These are phyloP conservation scores for Aurelia sp. DNA, from an alignment of 30 jellyfish, hydroid and myxozoan species.

Conservation along the genomic window DNA sequence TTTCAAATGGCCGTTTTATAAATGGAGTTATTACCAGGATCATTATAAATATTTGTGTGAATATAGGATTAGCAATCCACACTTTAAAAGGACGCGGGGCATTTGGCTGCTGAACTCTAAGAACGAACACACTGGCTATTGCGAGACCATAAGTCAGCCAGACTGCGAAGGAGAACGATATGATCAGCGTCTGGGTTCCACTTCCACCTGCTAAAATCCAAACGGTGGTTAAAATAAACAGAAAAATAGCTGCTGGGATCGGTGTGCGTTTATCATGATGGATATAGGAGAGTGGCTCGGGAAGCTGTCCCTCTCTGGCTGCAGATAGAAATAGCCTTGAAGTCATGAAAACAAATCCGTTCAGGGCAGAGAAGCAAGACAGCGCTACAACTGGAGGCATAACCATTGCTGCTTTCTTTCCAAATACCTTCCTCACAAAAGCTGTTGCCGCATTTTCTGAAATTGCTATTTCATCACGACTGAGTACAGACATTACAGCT, in stretches of 20 bases:
- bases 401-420: constrained; percentile 35
- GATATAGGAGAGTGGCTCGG: constrained; percentile 56
- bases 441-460: constrained; percentile 64
- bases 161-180: neutral
- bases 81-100: constrained; percentile 40
- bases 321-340: constrained; percentile 59
- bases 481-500: constrained; percentile 50
- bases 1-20: constrained; percentile 10
- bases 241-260: constrained; percentile 48
- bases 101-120: constrained; percentile 20
- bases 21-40: constrained; percentile 26
- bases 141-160: constrained; percentile 10
- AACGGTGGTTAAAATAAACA: constrained; percentile 23
- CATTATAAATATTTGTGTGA: neutral
- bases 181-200: neutral
- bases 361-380: constrained; percentile 53
- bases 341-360: constrained; percentile 30
- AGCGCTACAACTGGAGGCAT: constrained; percentile 58
- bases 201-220: constrained; percentile 28
- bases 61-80: constrained; percentile 37
- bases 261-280: constrained; percentile 69
- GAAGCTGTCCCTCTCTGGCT: constrained; percentile 80
- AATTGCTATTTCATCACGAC: constrained; percentile 45
- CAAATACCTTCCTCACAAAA: constrained; percentile 47
- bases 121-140: constrained; percentile 26